phyloP scores from a whole-genome alignment of 2,113 vertebrate genomes.

The Neolamprologus fasciatus region DNA sequence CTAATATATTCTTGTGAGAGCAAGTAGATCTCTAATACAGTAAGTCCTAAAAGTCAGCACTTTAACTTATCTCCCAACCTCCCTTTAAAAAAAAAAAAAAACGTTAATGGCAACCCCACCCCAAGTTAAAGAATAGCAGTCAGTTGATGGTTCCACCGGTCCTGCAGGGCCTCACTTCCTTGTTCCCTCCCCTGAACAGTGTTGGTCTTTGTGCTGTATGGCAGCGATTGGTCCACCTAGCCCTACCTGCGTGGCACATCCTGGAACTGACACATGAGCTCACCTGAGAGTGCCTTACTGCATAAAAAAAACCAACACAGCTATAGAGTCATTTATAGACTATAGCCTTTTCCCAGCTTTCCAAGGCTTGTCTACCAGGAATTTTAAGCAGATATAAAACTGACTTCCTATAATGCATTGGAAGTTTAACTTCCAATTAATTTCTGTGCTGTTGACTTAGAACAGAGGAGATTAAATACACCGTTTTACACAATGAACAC shows the following conservation, averaged over 20 bases:
- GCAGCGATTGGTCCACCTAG: constrained; percentile 57
- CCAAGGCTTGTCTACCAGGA: background rate
- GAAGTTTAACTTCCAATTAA: background rate
- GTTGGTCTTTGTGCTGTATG: constrained; percentile 55
- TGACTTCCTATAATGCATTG: background rate
- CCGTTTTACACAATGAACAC: background rate
- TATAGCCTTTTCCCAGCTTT: background rate
- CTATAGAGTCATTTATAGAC: background rate
- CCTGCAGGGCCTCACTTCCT: constrained; percentile 59
- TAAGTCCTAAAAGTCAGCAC: background rate
- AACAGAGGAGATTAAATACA: background rate
- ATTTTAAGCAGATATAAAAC: background rate
- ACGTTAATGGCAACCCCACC: constrained; percentile 39
- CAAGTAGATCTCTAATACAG: background rate
- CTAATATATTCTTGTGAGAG: background rate
- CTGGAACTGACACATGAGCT: constrained; percentile 68
- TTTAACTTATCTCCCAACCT: constrained; percentile 15
- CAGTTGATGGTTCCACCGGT: constrained; percentile 72
- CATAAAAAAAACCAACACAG: constrained; percentile 30
- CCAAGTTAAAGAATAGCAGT: constrained; percentile 71
- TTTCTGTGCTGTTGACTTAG: background rate
- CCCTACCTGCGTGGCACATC: constrained; percentile 68
- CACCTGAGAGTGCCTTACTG: constrained; percentile 37
- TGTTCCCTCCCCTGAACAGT: constrained; percentile 56
- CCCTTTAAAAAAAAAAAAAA: background rate